Evolutionary conservation across 2,888 invertebrate species (phyloP), one percentile per base, ranked within the genome.

Genomic region (Ichneumon xanthorius): DNA sequence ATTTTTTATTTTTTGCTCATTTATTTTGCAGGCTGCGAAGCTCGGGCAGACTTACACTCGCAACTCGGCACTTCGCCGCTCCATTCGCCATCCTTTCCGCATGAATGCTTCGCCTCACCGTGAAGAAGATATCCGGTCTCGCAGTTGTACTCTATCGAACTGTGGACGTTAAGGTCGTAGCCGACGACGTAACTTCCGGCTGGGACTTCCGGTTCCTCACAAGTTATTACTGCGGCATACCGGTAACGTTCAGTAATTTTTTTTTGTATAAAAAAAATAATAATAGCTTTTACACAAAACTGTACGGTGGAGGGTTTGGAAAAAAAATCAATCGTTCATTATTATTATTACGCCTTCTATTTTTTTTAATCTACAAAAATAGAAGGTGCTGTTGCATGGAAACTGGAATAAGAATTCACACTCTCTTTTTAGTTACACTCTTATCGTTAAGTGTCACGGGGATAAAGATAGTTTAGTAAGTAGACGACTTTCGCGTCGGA

Each of bases 81-180:
- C 98, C 98, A 98, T 87, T 97, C 97, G 5, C 98, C 98, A 80
- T 96, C 96, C 63, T 95, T 95, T 82, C 96, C 96, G 92, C 98
- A 98, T 16, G 96, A 95, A 61, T 97, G 95, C 61, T 95, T 95
- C 0, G 95, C 92, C 88, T 96, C 96, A 0, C 98, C 98, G 6
- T 96, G 95, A 84, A 98, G 95, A 83, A 96, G 95, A 93, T 98
- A 97, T 0, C 98, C 98, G 0, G 96, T 95, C 93, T 98, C 98
- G 92, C 98, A 98, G 91, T 98, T 97, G 94, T 98, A 98, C 91
- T 97, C 97, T 68, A 98, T 98, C 45, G 96, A 96, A 0, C 98
- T 98, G 93, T 98, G 97, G 0, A 98, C 96, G 92, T 98, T 98
- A 92, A 98, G 97, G 92, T 98, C 98, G 92, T 98, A 98, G 0